These are phyloP conservation scores for Epinephelus fuscoguttatus DNA, from an alignment of 2,113 vertebrate species.

Conservation along the genomic window DNA sequence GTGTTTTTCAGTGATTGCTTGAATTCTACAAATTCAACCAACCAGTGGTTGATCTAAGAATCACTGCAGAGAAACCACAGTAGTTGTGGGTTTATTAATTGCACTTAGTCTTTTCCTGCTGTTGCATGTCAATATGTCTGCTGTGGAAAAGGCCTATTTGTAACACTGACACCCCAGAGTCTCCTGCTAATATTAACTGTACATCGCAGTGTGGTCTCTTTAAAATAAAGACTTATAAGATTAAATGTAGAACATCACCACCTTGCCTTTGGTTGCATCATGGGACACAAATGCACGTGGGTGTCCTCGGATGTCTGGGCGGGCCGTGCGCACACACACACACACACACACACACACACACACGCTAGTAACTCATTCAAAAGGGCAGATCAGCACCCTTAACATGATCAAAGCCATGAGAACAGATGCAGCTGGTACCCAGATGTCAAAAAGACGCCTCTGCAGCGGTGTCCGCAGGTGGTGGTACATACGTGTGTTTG, in stretches of 20 bases:
- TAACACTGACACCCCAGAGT: background rate
- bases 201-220: background rate
- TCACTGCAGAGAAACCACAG: background rate
- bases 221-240: background rate
- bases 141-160: background rate
- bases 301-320: background rate
- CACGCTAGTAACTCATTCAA: background rate
- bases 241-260: slow-evolving; percentile 4
- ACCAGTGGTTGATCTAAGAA: too few species aligned
- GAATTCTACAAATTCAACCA: background rate
- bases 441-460: background rate
- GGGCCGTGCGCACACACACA: background rate
- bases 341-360: background rate
- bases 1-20: too few species aligned
- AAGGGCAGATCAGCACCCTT: slow-evolving; percentile 31
- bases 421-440: background rate
- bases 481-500: background rate
- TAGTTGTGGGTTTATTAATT: background rate
- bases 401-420: slow-evolving; percentile 19
- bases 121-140: background rate
- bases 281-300: background rate
- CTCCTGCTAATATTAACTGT: background rate
- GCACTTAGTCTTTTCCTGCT: background rate
- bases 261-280: background rate
- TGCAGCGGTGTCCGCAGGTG: background rate